Base-by-base conservation (phyloP, 1,140 invertebrate genomes). In the Theocolax elegans region DNA sequence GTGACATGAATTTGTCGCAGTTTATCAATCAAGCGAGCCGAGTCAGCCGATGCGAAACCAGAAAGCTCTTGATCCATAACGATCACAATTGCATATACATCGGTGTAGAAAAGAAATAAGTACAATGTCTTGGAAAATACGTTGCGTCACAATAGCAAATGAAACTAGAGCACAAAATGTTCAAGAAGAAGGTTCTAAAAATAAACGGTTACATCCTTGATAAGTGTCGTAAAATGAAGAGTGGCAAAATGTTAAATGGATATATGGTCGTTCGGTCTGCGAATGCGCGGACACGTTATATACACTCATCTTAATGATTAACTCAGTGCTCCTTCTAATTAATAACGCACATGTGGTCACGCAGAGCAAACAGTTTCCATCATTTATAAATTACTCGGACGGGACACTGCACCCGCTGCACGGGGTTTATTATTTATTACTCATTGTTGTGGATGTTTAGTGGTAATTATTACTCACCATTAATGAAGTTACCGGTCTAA, bases 331-430 rank as follows among this genome's bases (percentile, higher is more conserved):
- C 13, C 42, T 31, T 49, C 53, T 49, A 58, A 67, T 67, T 67
- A 58, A 59, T 67, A 67, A 58, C 25, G 44, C 63, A 31, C 23
- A 31, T 35, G 63, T 27, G 38, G 38, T 66, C 64, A 46, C 25
- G 64, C 51, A 19, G 25, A 25, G 51, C 51, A 53, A 65, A 65
- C 29, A 49, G n/a, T 64, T 51, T 51, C 48, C 48, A 64, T 64
- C 48, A 35, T 48, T 67, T 58, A 17, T 38, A 58, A 58, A 67
- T 58, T 38, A 67, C 51, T 38, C 27, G 9, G 31, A 54, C 51
- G 15, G 10, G 49, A 23, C 31, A 23, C 46, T 48, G 13, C 62
- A 19, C 23, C 13, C 19, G 23, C 17, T 23, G 15, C 19, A 44
- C 38, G 58, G 15, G 53, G 10, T 12, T 59, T 42, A n/a, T n/a